A percentile compares a stretch with the other conserved stretches of the same genome.
These are phyloP conservation scores for Microcebus lehilahytsara DNA, from an alignment of 2,113 vertebrate species.

Conservation along the genomic window DNA sequence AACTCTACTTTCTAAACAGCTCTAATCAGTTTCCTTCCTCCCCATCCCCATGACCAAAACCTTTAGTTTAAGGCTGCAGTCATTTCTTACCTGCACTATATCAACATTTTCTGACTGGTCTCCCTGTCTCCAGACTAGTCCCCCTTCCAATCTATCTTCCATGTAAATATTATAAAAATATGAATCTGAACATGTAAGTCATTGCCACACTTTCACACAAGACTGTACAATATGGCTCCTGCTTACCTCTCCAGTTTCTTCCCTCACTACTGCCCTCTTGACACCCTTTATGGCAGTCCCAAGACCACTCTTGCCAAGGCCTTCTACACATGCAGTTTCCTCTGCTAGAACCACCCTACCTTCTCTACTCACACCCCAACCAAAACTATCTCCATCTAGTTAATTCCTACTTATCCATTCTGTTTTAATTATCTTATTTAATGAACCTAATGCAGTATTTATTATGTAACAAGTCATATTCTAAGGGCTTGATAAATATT, in stretches of 20 bases:
- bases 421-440: not conserved
- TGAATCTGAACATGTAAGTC: not conserved
- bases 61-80: not conserved
- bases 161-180: not conserved
- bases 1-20: not conserved
- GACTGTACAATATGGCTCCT: not conserved
- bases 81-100: not conserved
- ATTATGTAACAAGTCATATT: not conserved
- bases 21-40: not conserved
- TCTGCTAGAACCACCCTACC: not conserved
- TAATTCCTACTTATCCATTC: slow-evolving; percentile 3
- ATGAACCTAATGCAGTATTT: not conserved
- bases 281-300: not conserved
- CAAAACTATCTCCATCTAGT: not conserved
- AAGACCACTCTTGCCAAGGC: not conserved
- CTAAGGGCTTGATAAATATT: not conserved
- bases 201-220: not conserved
- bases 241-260: not conserved
- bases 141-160: not conserved
- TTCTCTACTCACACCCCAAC: not conserved
- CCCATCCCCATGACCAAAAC: not conserved
- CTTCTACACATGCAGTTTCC: not conserved
- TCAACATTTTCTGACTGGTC: not conserved
- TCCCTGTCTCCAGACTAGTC: not conserved
- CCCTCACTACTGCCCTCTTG: not conserved